Evolutionary conservation across 2,797 vertebrate genomes (phyloP).

Genomic region (Platalea minor): DNA sequence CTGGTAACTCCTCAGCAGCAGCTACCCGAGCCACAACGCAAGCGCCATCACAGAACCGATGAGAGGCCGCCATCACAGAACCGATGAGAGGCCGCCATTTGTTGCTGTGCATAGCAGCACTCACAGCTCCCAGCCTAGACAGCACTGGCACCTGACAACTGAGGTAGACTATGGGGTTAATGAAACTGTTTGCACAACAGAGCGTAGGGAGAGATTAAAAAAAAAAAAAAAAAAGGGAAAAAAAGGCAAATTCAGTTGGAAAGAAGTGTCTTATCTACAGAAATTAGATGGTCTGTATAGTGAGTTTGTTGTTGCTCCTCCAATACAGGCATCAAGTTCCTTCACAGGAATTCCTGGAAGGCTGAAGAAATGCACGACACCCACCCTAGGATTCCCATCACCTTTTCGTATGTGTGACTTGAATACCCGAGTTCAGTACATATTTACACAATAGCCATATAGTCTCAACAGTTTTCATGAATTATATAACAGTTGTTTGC

Average conservation of each 20-base stretch:
- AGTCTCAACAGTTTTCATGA: not conserved
- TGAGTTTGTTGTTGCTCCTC: not conserved
- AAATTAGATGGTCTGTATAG: not conserved
- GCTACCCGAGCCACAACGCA: not conserved
- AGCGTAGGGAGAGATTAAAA: not conserved
- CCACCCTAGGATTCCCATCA: not conserved
- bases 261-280: not conserved
- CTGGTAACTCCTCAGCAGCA: not conserved
- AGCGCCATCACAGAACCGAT: not conserved
- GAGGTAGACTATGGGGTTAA: not conserved
- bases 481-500: not conserved
- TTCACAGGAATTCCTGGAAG: not conserved
- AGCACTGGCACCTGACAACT: not conserved
- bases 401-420: not conserved
- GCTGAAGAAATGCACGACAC: not conserved
- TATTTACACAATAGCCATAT: not conserved
- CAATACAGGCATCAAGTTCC: not conserved
- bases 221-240: not conserved
- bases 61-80: not conserved
- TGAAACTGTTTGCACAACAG: not conserved
- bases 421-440: not conserved
- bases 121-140: not conserved
- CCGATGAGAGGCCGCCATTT: accelerated
- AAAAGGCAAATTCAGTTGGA: not conserved
- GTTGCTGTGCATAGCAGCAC: not conserved